Base-by-base conservation (phyloP, 2,113 vertebrate species). In the Heloderma charlesbogerti region DNA sequence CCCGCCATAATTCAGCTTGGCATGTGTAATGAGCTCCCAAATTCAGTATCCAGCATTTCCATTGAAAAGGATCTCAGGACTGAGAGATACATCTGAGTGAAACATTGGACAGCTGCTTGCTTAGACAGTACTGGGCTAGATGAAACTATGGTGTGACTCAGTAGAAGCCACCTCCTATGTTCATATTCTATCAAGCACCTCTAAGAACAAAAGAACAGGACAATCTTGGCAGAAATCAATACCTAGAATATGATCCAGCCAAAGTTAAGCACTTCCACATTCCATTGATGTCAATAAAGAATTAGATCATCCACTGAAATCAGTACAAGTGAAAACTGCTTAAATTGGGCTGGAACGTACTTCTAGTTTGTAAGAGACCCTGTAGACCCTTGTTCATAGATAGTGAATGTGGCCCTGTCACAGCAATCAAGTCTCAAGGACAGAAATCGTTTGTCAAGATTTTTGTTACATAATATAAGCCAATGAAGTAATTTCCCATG, bases 381-480 rank as follows among this genome's bases (percentile, higher is more conserved):
- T 20, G 27, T 91, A 94, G 88, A 40, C 77, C 16, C 16, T 10
- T 71, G 66, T 37, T 54, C 90, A 25, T 66, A 85, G 45, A 54
- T 20, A 90, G 81, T 91, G 51, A 84, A 93, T 88, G 83, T 93
- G 95, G 93, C 94, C 80, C 75, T 91, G 2, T n/a, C 25, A 27
- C 25, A 63, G 51, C 6, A 57, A 79, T 91, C 91, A 94, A 90
- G 88, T 87, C 90, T 72, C 43, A 92, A 43, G 43, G 75, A 71
- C 45, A 88, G 88, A 25, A 82, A 48, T 34, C 79, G 51, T 83
- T 74, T 67, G 37, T 69, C 90, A 86, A 48, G 86, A 45, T 94
- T 94, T 51, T 95, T 92, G 87, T 91, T 93, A 81, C 72, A 34
- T 90, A 94, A 95, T 94, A 91, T 4, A 90, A 31, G 87, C 13